Conservation (phyloP, 2,113 vertebrate genomes). For the Oreochromis spilurus region DNA sequence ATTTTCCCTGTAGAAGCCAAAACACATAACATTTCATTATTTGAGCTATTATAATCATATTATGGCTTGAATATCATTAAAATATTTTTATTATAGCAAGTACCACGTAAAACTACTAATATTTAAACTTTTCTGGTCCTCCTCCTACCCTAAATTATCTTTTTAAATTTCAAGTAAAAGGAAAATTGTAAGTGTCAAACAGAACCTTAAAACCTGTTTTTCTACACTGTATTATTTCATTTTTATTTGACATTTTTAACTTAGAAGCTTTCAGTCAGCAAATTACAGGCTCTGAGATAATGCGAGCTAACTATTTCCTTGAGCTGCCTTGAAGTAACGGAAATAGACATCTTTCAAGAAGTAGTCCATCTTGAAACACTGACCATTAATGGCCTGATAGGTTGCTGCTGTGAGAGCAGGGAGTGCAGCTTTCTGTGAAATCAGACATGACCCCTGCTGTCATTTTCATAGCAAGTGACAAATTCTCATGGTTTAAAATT, state of each 20-base stretch:
- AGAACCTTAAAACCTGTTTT: background rate
- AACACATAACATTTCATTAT: background rate
- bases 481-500: slow-evolving; percentile 22
- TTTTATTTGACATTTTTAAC: background rate
- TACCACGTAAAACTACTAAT: background rate
- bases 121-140: background rate
- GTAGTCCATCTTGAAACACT: slow-evolving; percentile 2
- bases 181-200: background rate
- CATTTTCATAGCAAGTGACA: slow-evolving; percentile 3
- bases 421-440: background rate
- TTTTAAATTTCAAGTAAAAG: background rate
- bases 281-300: background rate
- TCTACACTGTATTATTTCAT: background rate
- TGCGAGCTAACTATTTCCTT: background rate
- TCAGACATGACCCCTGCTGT: slow-evolving; percentile 12
- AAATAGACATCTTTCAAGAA: slow-evolving; percentile 15
- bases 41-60: background rate
- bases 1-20: background rate
- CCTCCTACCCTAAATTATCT: background rate
- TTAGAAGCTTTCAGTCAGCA: background rate
- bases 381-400: slow-evolving; percentile 21
- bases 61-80: background rate
- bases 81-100: background rate
- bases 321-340: background rate
- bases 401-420: background rate